Base-by-base conservation (phyloP, 2,888 invertebrate genomes). In the Bellardia pandia region DNA sequence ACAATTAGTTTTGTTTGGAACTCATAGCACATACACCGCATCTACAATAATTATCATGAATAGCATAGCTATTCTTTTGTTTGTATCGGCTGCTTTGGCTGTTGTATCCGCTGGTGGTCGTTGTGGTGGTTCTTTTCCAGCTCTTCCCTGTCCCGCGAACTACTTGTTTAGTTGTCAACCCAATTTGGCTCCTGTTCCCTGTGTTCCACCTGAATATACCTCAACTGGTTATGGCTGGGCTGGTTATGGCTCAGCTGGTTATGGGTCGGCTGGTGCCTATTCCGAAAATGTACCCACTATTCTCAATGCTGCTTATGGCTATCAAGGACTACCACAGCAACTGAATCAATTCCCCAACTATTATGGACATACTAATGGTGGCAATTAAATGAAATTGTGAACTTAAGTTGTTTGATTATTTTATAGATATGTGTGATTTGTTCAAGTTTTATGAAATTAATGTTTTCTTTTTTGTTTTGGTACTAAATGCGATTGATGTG, bases 161-260 rank as follows among this genome's bases (percentile, higher is more conserved):
- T 89, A 86, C 40, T 13, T 86, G 56, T 77, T 89, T 79, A 88
- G 88, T 66, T 89, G 88, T 56, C 88, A 85, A 42, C 88, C 89
- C 6, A 78, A 62, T 13, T 40, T 89, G 51, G 58, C 74, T 30
- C 84, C 85, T 16, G 79, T 74, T 53, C 84, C 85, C 5, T 88
- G 88, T 77, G 37, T 66, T 33, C 11, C 51, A 11, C 1, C 82
- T 0, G 11, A 1, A 1, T 23, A 23, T 23, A 0, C 1, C 23
- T 23, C 81, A 4, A 40, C 45, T 9, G 23, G 23, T 23, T 23
- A 23, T 23, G 16, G 51, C 40, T 79, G 78, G 4, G 45, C 45
- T 9, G 23, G 23, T 23, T 23, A 23, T 23, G 16, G 51, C 40
- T 79, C 81, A 4, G 45, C 45, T 9, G 23, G 23, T 23, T 23